Conservation (phyloP, 2,888 invertebrate species). For the Ariolimax columbianus region DNA sequence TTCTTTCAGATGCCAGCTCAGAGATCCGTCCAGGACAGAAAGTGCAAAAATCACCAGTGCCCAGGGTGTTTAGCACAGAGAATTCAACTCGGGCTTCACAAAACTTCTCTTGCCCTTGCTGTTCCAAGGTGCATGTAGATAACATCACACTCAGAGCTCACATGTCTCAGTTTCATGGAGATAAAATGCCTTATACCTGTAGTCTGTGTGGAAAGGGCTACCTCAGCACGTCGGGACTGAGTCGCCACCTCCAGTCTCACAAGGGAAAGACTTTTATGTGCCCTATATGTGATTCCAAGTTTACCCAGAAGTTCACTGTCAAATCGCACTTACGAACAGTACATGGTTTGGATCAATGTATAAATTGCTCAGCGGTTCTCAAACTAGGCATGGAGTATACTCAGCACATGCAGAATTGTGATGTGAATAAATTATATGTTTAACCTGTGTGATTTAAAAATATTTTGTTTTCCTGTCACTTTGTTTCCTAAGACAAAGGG, state of each 20-base stretch:
- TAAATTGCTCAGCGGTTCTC: constrained; percentile 22
- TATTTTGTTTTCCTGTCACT: not conserved
- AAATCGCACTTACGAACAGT: constrained; percentile 31
- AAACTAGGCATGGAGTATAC: constrained; percentile 20
- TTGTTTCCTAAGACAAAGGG: too few species aligned
- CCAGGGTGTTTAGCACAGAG: not conserved
- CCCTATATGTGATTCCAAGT: constrained; percentile 45
- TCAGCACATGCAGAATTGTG: constrained; percentile 32
- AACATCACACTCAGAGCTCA: constrained; percentile 19
- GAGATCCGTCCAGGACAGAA: not conserved
- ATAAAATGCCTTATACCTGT: constrained; percentile 36
- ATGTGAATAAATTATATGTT: not conserved
- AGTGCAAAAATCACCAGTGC: not conserved
- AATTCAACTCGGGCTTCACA: not conserved
- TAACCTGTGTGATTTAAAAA: not conserved
- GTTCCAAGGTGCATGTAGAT: not conserved
- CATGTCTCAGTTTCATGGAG: constrained; percentile 14
- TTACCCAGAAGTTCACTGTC: constrained; percentile 35
- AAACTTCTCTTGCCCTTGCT: constrained; percentile 25
- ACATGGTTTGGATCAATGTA: constrained; percentile 39
- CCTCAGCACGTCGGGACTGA: constrained; percentile 40
- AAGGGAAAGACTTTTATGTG: constrained; percentile 45
- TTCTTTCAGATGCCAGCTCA: constrained; percentile 33
- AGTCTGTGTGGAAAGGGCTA: constrained; percentile 40
- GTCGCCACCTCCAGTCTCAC: constrained; percentile 49